These are phyloP conservation scores for Perithous albicinctus DNA, from an alignment of 2,888 invertebrate species.

Conservation along the genomic window DNA sequence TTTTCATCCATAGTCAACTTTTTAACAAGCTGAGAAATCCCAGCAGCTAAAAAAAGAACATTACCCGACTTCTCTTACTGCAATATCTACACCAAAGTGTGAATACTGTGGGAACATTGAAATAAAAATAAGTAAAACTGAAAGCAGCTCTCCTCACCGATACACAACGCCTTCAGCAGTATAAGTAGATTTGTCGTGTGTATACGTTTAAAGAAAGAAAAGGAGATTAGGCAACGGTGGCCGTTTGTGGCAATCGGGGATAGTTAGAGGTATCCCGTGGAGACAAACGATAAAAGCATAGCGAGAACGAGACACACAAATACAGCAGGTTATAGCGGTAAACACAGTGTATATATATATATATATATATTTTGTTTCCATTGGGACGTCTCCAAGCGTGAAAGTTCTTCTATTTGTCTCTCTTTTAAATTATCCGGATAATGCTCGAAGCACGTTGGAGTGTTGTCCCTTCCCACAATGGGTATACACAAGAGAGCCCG, in stretches of 20 bases:
- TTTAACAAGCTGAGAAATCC: neutral
- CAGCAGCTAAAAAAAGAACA: neutral
- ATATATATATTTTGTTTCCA: neutral
- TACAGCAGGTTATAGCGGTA: neutral
- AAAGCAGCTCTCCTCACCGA: neutral
- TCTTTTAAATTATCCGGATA: constrained; percentile 46
- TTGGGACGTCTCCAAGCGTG: constrained; percentile 28
- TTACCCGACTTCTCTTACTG: neutral
- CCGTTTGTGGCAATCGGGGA: constrained; percentile 31
- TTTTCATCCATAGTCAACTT: neutral
- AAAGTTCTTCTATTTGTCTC: constrained; percentile 47
- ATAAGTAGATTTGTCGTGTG: constrained; percentile 22
- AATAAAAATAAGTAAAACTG: neutral
- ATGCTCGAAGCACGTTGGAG: constrained; percentile 9
- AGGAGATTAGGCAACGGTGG: constrained; percentile 28
- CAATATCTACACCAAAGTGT: neutral
- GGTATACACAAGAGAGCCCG: too few species aligned
- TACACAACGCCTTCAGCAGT: neutral
- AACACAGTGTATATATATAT: neutral
- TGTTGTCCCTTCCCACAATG: constrained; percentile 12
- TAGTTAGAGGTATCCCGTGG: constrained; percentile 7
- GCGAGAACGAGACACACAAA: constrained; percentile 20
- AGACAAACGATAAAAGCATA: neutral
- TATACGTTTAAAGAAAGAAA: constrained; percentile 29
- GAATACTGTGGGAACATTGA: constrained; percentile 10